phyloP scores from a whole-genome alignment of 37 sponge, comb jelly and placozoan species.

The Dysidea cf. avara region DNA sequence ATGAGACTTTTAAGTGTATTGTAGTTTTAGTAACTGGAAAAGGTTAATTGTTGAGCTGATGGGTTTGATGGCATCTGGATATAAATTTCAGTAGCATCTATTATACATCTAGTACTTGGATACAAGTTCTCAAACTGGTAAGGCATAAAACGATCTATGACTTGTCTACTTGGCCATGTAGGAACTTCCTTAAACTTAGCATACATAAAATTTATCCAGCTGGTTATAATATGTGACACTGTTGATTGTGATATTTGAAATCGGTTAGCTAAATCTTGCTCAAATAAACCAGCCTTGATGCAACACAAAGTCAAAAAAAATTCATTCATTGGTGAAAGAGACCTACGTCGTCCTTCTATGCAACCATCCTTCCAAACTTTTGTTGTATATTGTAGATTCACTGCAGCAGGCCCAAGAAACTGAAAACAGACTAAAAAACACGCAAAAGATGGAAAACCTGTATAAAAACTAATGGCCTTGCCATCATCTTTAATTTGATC shows the following conservation, averaged over 20 bases:
- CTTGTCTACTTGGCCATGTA: not conserved
- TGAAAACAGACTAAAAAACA: not conserved
- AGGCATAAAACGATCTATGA: not conserved
- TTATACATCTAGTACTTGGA: too few relatives aligned
- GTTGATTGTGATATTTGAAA: not conserved
- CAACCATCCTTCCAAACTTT: too few relatives aligned
- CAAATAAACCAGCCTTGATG: not conserved
- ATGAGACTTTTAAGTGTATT: slow-evolving; percentile 54
- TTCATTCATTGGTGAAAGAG: not conserved
- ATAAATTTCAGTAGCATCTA: too few relatives aligned
- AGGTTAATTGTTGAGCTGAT: too few relatives aligned
- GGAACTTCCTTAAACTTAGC: too few relatives aligned
- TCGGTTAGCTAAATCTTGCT: not conserved
- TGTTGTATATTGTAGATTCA: not conserved
- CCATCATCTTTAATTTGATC: too few relatives aligned
- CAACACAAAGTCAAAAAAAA: not conserved
- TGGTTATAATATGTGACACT: not conserved
- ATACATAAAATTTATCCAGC: slow-evolving; percentile 4
- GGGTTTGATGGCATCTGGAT: too few relatives aligned
- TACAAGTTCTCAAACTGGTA: slow-evolving; percentile 7
- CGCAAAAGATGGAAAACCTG: slow-evolving; percentile 2
- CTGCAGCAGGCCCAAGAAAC: slow-evolving; percentile 5
- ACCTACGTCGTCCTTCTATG: not conserved
- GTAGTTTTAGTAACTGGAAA: slow-evolving; percentile 46
- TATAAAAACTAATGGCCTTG: not conserved